Conservation (phyloP, 2,113 vertebrate genomes). For the Natator depressus region DNA sequence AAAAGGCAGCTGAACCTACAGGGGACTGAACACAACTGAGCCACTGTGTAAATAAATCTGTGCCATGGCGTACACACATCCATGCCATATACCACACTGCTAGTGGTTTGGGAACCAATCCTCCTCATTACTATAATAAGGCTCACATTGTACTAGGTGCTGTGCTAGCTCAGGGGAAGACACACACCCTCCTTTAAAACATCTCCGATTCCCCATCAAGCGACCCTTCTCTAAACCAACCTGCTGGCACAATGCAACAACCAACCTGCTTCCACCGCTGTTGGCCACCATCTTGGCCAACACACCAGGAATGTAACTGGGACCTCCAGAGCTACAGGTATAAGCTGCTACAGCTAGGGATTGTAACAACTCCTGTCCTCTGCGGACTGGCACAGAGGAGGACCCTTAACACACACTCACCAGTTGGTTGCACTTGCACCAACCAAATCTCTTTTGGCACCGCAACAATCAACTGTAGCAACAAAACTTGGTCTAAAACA, state of each 20-base stretch:
- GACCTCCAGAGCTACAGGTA: background rate
- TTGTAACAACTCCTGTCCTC: background rate
- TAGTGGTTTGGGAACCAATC: background rate
- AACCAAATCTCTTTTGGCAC: background rate
- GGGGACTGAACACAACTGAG: slow-evolving; percentile 21
- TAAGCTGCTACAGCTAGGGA: background rate
- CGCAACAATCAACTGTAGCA: background rate
- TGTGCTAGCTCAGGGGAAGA: slow-evolving; percentile 44
- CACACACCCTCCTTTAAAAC: background rate
- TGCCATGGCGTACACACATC: background rate
- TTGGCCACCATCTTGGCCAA: background rate
- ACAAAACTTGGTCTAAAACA: background rate
- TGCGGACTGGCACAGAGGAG: background rate
- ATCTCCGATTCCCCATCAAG: background rate
- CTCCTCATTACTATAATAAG: background rate
- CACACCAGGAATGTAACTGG: background rate
- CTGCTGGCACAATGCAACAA: background rate
- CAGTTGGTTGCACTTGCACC: background rate
- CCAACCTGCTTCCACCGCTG: background rate
- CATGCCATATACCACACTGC: background rate
- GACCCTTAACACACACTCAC: background rate
- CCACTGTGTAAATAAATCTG: slow-evolving; percentile 52
- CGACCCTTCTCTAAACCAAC: background rate
- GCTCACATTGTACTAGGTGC: background rate
- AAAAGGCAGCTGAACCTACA: background rate